Conservation (phyloP, 2,797 vertebrate species). For the Cyclura pinguis region DNA sequence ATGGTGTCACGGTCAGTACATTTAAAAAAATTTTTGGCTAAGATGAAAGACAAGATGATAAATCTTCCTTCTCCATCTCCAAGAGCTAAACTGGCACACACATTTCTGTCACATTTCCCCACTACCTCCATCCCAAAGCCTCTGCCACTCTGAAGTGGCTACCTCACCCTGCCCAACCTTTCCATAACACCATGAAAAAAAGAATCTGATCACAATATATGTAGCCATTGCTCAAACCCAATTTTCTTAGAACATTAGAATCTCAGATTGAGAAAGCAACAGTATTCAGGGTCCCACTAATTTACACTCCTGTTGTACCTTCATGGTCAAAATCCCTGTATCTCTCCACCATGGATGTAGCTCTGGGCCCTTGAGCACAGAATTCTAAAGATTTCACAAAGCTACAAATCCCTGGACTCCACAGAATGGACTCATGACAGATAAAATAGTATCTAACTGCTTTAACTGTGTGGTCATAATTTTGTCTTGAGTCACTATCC, state of each 20-base stretch:
- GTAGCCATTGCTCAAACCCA: neutral
- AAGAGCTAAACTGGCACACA: neutral
- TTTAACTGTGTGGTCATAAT: too few species aligned
- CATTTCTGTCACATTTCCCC: neutral
- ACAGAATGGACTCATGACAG: too few species aligned
- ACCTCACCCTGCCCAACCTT: too few species aligned
- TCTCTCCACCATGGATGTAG: too few species aligned
- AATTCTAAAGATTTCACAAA: too few species aligned
- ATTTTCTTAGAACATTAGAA: neutral
- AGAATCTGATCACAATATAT: neutral
- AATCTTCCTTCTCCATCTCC: neutral
- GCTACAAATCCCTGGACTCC: too few species aligned
- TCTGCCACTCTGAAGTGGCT: too few species aligned
- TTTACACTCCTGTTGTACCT: too few species aligned
- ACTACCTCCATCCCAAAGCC: neutral
- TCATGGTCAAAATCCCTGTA: too few species aligned
- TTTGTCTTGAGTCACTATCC: too few species aligned
- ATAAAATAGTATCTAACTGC: too few species aligned
- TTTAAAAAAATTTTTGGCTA: neutral
- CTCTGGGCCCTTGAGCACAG: too few species aligned
- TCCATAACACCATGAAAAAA: neutral
- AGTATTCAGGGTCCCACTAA: neutral
- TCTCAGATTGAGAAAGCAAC: neutral
- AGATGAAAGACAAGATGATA: neutral
- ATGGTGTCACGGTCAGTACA: neutral